Percentiles rank a stretch among this genome's conserved stretches.
phyloP scores from a whole-genome alignment of 1,140 invertebrate genomes.

The Tetramorium parvispinum region DNA sequence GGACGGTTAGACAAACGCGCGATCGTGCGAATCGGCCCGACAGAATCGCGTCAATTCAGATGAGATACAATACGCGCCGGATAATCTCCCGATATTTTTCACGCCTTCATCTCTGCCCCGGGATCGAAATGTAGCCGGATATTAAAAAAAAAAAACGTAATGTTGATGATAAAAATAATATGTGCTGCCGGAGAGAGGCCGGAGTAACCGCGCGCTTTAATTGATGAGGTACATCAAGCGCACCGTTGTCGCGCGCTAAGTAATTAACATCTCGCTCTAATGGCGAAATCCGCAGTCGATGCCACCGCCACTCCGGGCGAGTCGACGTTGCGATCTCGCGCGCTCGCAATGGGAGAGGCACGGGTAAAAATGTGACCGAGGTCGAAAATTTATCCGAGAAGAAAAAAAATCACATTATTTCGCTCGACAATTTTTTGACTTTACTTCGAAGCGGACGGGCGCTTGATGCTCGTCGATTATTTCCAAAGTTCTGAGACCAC shows the following conservation, averaged over 20 bases:
- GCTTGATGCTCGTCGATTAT: neutral
- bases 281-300: neutral
- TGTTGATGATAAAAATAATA: neutral
- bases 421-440: neutral
- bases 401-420: neutral
- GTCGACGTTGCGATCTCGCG: neutral
- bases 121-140: neutral
- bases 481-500: neutral
- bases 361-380: neutral
- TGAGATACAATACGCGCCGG: neutral
- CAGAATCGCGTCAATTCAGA: slow-evolving; percentile 26
- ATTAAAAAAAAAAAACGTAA: neutral
- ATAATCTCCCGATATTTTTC: neutral
- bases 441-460: neutral
- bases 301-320: neutral
- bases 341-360: neutral
- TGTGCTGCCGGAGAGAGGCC: no score
- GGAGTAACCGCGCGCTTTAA: neutral
- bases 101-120: neutral
- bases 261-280: slow-evolving; percentile 31
- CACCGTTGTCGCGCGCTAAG: neutral
- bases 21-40: neutral
- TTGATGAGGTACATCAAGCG: slow-evolving; percentile 4
- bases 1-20: slow-evolving; percentile 21
- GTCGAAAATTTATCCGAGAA: neutral